Evolutionary conservation across 2,888 invertebrate species (phyloP).

Genomic region (Belgica antarctica): DNA sequence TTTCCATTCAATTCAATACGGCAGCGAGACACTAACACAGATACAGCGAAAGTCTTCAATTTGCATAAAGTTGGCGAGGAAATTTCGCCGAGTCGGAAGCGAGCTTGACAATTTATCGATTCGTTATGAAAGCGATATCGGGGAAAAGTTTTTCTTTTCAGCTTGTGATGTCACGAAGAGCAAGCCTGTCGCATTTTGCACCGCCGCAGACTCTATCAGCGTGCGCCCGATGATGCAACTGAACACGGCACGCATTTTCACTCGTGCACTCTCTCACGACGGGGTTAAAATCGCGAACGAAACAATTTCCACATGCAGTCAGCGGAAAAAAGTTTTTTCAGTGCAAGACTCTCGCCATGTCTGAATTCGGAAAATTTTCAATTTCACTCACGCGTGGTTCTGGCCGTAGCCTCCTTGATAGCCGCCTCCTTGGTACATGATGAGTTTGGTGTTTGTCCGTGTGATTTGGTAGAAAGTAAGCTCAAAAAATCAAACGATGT

Average conservation of each 20-base stretch:
- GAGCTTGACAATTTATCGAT: neutral
- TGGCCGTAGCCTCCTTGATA: constrained; percentile 41
- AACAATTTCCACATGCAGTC: neutral
- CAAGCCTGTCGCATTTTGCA: too few species aligned
- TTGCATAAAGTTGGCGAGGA: too few species aligned
- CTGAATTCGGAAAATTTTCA: constrained; percentile 16
- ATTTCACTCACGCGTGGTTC: constrained; percentile 35
- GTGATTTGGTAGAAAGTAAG: neutral
- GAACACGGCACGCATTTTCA: too few species aligned
- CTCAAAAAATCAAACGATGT: constrained; percentile 22
- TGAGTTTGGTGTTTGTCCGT: constrained; percentile 17
- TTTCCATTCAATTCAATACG: neutral
- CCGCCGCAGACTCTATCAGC: too few species aligned
- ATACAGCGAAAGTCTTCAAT: too few species aligned
- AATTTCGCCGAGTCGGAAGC: neutral
- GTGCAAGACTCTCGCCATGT: constrained; percentile 6
- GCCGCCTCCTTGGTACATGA: constrained; percentile 41
- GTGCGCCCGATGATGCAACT: too few species aligned
- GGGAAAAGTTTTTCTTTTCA: too few species aligned
- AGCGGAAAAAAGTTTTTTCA: neutral
- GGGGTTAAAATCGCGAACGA: neutral
- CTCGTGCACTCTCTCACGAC: too few species aligned
- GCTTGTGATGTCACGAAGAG: constrained; percentile 9
- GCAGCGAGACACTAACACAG: neutral
- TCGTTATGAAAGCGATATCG: constrained; percentile 1